phyloP scores from a whole-genome alignment of 2,888 invertebrate genomes.

The Pilophorus perplexus region DNA sequence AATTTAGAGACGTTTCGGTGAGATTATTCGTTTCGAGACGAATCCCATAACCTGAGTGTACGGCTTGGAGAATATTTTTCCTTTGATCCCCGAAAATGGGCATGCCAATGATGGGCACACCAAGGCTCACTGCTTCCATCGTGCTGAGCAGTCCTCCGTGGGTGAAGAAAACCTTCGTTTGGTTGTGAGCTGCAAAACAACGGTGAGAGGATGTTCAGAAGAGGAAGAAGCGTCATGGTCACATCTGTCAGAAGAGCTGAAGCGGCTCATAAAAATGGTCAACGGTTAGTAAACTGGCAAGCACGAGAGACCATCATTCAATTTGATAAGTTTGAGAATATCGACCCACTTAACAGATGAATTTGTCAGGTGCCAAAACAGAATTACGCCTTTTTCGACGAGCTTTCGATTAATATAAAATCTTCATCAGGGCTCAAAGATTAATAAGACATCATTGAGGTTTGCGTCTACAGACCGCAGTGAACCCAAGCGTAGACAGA shows the following conservation, averaged over 20 bases:
- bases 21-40: constrained; percentile 35
- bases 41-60: constrained; percentile 37
- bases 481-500: too few species aligned
- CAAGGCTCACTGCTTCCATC: constrained; percentile 45
- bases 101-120: constrained; percentile 44
- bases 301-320: too few species aligned
- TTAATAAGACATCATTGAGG: too few species aligned
- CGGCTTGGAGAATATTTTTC: constrained; percentile 41
- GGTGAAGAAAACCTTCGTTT: constrained; percentile 45
- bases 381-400: too few species aligned
- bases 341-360: too few species aligned
- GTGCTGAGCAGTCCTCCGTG: constrained; percentile 46
- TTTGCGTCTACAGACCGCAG: too few species aligned
- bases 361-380: too few species aligned
- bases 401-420: too few species aligned
- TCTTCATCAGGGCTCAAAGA: too few species aligned
- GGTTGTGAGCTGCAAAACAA: constrained; percentile 46
- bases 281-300: too few species aligned
- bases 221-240: not conserved
- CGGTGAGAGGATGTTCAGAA: too few species aligned
- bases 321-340: too few species aligned
- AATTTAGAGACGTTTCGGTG: constrained; percentile 27
- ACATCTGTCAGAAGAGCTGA: not conserved
- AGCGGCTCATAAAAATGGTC: not conserved
- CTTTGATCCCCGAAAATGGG: constrained; percentile 47